phyloP scores from a whole-genome alignment of 2,113 vertebrate species.

The Amblyornis subalaris region DNA sequence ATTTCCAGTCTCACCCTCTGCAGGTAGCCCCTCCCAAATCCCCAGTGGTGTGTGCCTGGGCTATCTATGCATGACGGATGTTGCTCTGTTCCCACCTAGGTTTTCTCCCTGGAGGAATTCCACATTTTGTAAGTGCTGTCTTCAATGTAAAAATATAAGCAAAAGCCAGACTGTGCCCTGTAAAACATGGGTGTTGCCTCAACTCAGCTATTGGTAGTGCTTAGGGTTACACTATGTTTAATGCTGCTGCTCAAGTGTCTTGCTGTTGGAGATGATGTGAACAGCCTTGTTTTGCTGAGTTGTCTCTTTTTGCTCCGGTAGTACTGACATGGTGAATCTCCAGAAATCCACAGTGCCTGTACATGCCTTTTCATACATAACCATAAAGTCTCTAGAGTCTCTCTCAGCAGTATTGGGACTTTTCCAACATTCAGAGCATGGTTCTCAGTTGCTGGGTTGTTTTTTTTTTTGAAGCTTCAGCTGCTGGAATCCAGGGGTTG shows the following conservation, averaged over 20 bases:
- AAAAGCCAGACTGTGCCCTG: not conserved
- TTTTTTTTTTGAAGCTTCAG: not conserved
- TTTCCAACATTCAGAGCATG: not conserved
- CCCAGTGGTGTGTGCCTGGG: not conserved
- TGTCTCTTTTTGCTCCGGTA: not conserved
- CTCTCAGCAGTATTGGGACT: not conserved
- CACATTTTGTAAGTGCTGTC: accelerated
- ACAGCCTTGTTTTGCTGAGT: not conserved
- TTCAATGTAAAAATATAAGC: not conserved
- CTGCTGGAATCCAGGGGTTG: not conserved
- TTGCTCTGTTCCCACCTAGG: not conserved
- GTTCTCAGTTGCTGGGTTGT: not conserved
- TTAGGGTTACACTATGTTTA: not conserved
- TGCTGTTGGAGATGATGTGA: not conserved
- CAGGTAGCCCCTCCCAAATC: not conserved
- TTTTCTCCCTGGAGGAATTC: not conserved
- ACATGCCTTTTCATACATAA: not conserved
- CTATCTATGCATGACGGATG: accelerated
- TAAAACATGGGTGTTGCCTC: not conserved
- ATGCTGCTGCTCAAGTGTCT: not conserved
- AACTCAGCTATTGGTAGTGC: not conserved
- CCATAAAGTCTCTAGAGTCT: not conserved
- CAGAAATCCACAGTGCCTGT: not conserved
- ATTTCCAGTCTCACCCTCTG: not conserved
- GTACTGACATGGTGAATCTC: not conserved